Conservation (phyloP, 1,140 invertebrate genomes). For the Ditylenchus dipsaci region DNA sequence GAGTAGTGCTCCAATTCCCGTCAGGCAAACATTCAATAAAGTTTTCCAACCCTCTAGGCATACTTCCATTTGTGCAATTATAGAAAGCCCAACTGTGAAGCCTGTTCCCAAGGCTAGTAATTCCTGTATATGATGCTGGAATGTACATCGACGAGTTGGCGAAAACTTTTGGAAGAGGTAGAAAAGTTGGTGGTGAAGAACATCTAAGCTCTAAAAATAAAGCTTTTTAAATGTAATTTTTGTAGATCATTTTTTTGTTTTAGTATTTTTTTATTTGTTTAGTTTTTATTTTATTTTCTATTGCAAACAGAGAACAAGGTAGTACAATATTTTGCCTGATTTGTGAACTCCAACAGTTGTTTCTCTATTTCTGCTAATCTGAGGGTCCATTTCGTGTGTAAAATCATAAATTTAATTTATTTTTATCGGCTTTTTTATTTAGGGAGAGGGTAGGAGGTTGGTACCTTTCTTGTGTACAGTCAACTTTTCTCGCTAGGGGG, state of each 20-base stretch:
- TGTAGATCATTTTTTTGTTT: not conserved
- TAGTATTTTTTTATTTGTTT: too few species aligned
- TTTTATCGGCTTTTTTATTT: too few species aligned
- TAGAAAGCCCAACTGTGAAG: not conserved
- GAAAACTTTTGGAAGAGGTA: not conserved
- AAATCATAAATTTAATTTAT: too few species aligned
- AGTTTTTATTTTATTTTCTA: too few species aligned
- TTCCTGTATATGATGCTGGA: not conserved
- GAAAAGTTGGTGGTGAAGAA: not conserved
- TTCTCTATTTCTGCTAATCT: too few species aligned
- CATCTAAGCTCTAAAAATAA: not conserved
- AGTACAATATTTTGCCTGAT: too few species aligned
- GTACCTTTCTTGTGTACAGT: too few species aligned
- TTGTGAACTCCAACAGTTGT: too few species aligned
- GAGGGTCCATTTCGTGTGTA: too few species aligned
- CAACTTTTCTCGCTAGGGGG: too few species aligned
- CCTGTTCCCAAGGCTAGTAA: not conserved
- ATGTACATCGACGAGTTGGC: not conserved
- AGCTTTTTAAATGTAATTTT: not conserved
- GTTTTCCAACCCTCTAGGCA: not conserved
- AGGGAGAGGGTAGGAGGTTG: too few species aligned
- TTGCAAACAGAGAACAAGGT: too few species aligned
- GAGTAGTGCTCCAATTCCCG: not conserved
- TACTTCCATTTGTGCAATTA: not conserved
- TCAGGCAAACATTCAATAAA: not conserved